These are phyloP conservation scores for Diplodus sargus DNA, from an alignment of 2,797 vertebrate species.

Conservation along the genomic window DNA sequence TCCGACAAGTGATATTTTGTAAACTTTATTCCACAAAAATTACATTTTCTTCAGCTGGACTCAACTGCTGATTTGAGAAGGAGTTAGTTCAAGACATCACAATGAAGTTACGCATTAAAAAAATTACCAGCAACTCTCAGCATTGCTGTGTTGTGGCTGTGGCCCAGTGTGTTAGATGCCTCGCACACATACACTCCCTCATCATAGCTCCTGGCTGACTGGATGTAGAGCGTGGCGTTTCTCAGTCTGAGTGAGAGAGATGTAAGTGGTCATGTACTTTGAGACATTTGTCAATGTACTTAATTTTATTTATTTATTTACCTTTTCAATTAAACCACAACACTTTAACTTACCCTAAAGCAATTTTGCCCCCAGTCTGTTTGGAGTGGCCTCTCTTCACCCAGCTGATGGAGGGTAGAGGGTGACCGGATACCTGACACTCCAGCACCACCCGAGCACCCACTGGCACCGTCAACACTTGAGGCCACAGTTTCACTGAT, in stretches of 20 bases:
- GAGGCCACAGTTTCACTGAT: conserved; percentile 80
- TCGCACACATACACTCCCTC: conserved; percentile 84
- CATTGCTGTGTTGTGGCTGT: conserved; percentile 65
- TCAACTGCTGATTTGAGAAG: neutral
- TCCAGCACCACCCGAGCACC: conserved; percentile 79
- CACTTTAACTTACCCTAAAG: conserved; percentile 67
- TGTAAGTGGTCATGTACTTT: neutral
- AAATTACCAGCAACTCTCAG: conserved; percentile 83
- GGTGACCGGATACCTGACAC: conserved; percentile 83
- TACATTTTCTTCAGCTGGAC: neutral
- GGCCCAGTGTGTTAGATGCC: conserved; percentile 80
- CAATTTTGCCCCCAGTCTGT: conserved; percentile 82
- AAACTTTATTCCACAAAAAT: neutral
- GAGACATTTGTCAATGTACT: accelerated
- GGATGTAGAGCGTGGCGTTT: conserved; percentile 83
- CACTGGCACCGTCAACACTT: conserved; percentile 71
- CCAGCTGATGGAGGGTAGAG: conserved; percentile 82
- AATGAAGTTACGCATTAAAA: neutral
- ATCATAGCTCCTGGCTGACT: conserved; percentile 82
- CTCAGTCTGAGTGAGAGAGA: conserved; percentile 67
- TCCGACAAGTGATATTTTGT: neutral
- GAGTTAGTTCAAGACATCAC: neutral
- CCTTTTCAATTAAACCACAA: neutral
- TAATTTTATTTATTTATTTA: neutral
- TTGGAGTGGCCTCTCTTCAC: conserved; percentile 81